Percentiles rank a stretch among this genome's conserved stretches.
phyloP scores from a whole-genome alignment of 2,888 invertebrate genomes.

The Phasia obesa region DNA sequence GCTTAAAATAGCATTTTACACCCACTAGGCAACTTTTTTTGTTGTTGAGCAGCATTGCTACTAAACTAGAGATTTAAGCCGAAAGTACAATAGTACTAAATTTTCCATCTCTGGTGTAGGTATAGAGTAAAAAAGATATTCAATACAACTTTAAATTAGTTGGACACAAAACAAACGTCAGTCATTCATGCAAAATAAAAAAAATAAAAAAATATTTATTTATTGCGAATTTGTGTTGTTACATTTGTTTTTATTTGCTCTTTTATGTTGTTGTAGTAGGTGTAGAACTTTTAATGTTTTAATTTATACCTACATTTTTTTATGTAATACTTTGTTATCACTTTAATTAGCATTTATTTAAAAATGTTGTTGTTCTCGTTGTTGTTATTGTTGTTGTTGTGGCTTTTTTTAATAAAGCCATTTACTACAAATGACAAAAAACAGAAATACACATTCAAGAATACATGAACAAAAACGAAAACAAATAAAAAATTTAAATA shows the following conservation, averaged over 20 bases:
- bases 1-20: too few relatives aligned
- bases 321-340: conserved; percentile 62
- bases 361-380: conserved; percentile 37
- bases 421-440: conserved; percentile 46
- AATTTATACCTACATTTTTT: conserved; percentile 42
- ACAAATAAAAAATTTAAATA: conserved; percentile 25
- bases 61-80: too few relatives aligned
- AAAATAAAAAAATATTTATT: neutral
- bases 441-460: conserved; percentile 44
- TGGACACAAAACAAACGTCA: conserved; percentile 1
- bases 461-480: conserved; percentile 9
- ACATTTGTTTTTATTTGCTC: neutral
- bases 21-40: too few relatives aligned
- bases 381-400: neutral
- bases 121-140: neutral
- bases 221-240: neutral
- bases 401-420: conserved; percentile 33
- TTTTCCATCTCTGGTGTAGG: neutral
- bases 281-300: conserved; percentile 2
- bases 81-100: neutral
- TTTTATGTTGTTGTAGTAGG: conserved; percentile 11
- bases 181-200: neutral
- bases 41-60: too few relatives aligned
- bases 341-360: conserved; percentile 36
- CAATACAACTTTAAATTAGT: conserved; percentile 26